Base-by-base conservation (phyloP, 2,888 invertebrate species). In the Helobdella robusta region DNA sequence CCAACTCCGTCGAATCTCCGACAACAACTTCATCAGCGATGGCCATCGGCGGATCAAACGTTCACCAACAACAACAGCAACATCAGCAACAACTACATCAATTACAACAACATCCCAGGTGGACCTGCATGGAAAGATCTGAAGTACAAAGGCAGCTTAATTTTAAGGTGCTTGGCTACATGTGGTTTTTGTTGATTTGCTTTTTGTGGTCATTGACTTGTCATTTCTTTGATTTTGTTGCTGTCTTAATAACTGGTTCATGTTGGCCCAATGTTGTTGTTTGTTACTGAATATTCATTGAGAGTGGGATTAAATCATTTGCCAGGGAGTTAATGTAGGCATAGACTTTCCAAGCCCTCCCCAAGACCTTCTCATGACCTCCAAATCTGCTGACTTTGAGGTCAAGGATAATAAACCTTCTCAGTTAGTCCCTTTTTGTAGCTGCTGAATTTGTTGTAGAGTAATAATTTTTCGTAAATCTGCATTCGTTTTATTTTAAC, bases 321-420 rank as follows among this genome's bases (percentile, higher is more conserved):
- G 28, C 25, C 56, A 56, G 56, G 56, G 56, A n/a, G 28, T 56
- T n/a, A 56, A 32, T 56, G 56, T 56, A 5, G 64, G 52, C 5
- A 23, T 28, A 3, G 65, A 65, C 50, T 65, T 65, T 25, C 65
- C 65, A 5, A 65, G 65, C 52, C 65, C 65, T 11, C 60, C 65
- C 6, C 50, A 50, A 50, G 66, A 68, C 30, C 44, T 62, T 2
- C 66, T 54, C 23, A 35, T 62, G 30, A 48, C 30, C 32, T 62
- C 62, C 1, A 62, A 46, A 28, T 62, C 48, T 3, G 40, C 28
- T 20, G 40, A 44, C 20, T 60, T 44, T 23, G 46, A 60, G 23
- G 36, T 59, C 15, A 35, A 59, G 20, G 36, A 36, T n/a, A 25
- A 15, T 11, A 59, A 59, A 35, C n/a, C 35, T 8, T 59, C 20